Evolutionary conservation across 2,888 invertebrate genomes (phyloP), one percentile per base, ranked within the genome.

Genomic region (Drosophila affinis): DNA sequence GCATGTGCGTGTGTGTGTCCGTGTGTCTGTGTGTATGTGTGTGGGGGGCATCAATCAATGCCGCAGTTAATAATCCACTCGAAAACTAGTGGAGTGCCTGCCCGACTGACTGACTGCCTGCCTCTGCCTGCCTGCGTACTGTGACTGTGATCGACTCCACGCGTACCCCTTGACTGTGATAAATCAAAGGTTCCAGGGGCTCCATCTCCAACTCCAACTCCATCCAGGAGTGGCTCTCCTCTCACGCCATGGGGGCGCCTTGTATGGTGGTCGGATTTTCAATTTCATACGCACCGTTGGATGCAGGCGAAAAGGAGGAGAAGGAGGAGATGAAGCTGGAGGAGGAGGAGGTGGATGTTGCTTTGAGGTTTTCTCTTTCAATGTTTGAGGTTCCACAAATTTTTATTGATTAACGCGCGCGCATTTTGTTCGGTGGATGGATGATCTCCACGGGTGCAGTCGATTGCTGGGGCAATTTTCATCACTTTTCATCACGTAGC

Each of bases 281-380:
- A 85, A 85, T 85, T 85, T 85, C 88, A 85, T 89, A 82, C 86
- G 88, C 86, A 86, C 86, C 69, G 89, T 89, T 80, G 85, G 89
- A 87, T 67, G 83, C 74, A 72, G 70, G 58, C 24, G 27, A 27
- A 7, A 9, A 7, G 7, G 9, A 27, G 7, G 2, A 27, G 27
- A 2, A 27, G 27, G 27, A 27, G 27, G 27, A 7, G 10, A 18
- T 21, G 21, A 3, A 21, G 21, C 21, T 3, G 21, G 27, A 27
- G 7, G 7, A 7, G 7, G 2, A 2, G 29, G 9, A 29, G 29
- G 29, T 7, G 29, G 29, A 9, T 5, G 9, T 10, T 9, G 32
- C 34, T 14, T 14, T 39, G 39, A n/a, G 6, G n/a, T 39, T 68
- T 69, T 58, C 62, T 57, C 44, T 29, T 7, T 7, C 51, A 34